A percentile compares a stretch with the other conserved stretches of the same genome.
phyloP scores from a whole-genome alignment of 2,888 invertebrate species.

The Sussaba pulchella region DNA sequence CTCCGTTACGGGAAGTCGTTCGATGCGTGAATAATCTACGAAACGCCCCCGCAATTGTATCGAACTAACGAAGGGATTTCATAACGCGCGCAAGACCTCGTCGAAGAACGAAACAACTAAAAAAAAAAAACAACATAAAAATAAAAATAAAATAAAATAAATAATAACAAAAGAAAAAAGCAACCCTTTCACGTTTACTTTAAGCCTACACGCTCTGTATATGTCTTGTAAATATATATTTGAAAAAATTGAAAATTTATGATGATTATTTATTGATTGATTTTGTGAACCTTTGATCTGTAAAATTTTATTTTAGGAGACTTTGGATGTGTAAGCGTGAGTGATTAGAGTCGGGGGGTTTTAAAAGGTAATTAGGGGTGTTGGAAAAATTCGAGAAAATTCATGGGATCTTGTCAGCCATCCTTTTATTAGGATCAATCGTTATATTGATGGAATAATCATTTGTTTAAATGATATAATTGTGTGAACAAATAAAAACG shows the following conservation, averaged over 20 bases:
- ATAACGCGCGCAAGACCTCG: conserved; percentile 51
- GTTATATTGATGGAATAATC: too few species aligned
- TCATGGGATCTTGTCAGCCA: too few species aligned
- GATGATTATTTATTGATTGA: not conserved
- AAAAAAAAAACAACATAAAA: conserved; percentile 70
- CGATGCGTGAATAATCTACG: conserved; percentile 17
- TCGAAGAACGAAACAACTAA: conserved; percentile 52
- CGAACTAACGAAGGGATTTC: conserved; percentile 27
- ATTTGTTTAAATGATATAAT: too few species aligned
- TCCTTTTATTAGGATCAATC: too few species aligned
- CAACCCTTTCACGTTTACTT: conserved; percentile 74
- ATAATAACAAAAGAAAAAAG: conserved; percentile 67
- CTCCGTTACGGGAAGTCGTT: not conserved
- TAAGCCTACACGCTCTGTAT: conserved; percentile 81
- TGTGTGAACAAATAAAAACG: too few species aligned
- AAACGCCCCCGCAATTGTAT: not conserved
- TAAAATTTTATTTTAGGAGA: too few species aligned
- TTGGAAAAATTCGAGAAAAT: too few species aligned
- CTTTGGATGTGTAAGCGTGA: too few species aligned
- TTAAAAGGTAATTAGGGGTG: too few species aligned
- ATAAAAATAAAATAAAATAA: too few species aligned
- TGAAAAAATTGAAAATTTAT: conserved; percentile 73
- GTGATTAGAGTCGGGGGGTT: too few species aligned
- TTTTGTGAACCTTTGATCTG: too few species aligned
- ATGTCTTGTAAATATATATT: conserved; percentile 84